Conservation (phyloP, 2,113 vertebrate species). For the Pteruthius melanotis region DNA sequence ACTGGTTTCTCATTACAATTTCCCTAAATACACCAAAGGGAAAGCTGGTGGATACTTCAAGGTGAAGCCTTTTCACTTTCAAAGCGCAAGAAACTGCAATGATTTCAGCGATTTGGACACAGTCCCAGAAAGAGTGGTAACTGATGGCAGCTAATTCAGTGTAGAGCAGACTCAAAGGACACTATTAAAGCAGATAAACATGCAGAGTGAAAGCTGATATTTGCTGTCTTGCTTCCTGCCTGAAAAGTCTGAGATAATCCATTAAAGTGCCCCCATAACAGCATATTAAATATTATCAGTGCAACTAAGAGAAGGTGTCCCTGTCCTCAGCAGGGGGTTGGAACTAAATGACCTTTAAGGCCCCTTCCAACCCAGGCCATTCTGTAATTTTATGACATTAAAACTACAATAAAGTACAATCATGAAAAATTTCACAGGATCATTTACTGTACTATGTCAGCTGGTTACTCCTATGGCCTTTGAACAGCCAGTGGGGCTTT, state of each 20-base stretch:
- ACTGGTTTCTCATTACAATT: slow-evolving; percentile 47
- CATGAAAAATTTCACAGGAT: neutral
- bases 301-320: neutral
- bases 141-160: neutral
- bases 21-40: neutral
- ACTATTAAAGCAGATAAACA: neutral
- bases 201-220: neutral
- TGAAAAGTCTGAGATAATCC: neutral
- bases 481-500: neutral
- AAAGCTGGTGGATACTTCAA: neutral
- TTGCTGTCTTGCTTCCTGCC: neutral
- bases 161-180: neutral
- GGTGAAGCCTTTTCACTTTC: neutral
- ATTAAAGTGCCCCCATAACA: neutral
- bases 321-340: neutral
- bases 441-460: neutral
- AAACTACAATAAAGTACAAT: neutral
- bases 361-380: neutral
- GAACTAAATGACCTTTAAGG: neutral
- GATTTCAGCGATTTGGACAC: neutral
- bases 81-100: neutral
- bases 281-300: neutral
- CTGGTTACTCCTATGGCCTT: neutral
- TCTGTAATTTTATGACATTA: neutral
- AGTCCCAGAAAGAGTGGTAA: neutral